Conservation (phyloP, 2,113 vertebrate genomes). For the Desmodus rotundus region DNA sequence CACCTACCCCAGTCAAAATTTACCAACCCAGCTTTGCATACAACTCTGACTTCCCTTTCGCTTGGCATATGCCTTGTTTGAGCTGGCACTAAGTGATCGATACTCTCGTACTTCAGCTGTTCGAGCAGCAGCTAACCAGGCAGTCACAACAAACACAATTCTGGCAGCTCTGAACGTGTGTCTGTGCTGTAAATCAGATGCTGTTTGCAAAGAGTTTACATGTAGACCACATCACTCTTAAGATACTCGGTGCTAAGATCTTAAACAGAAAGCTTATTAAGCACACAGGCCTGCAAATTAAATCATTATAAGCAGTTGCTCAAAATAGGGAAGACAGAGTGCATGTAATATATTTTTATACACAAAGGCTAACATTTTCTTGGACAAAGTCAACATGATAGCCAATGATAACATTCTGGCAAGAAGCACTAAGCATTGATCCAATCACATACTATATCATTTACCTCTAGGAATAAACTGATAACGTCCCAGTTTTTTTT, state of each 20-base stretch:
- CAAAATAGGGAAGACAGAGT: constrained; percentile 67
- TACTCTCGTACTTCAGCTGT: constrained; percentile 80
- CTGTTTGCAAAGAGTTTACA: constrained; percentile 78
- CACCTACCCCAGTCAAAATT: neutral
- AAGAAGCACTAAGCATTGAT: neutral
- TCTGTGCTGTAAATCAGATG: constrained; percentile 77
- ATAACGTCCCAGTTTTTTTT: constrained; percentile 33
- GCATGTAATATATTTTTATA: constrained; percentile 63
- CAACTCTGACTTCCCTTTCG: constrained; percentile 55
- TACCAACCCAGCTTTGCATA: constrained; percentile 29
- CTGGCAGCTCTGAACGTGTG: constrained; percentile 72
- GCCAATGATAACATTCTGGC: constrained; percentile 54
- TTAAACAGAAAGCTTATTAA: constrained; percentile 80
- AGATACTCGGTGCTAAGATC: constrained; percentile 69
- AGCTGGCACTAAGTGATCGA: constrained; percentile 79
- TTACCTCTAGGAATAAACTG: constrained; percentile 36
- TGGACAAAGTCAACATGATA: constrained; percentile 13
- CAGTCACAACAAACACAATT: constrained; percentile 81
- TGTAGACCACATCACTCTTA: constrained; percentile 79
- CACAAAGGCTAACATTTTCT: constrained; percentile 47
- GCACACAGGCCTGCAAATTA: constrained; percentile 74
- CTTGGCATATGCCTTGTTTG: constrained; percentile 64
- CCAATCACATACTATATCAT: constrained; percentile 13
- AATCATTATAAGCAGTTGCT: constrained; percentile 74
- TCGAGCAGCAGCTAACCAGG: constrained; percentile 73